Conservation (phyloP, 2,888 invertebrate genomes). For the Melolontha melolontha region DNA sequence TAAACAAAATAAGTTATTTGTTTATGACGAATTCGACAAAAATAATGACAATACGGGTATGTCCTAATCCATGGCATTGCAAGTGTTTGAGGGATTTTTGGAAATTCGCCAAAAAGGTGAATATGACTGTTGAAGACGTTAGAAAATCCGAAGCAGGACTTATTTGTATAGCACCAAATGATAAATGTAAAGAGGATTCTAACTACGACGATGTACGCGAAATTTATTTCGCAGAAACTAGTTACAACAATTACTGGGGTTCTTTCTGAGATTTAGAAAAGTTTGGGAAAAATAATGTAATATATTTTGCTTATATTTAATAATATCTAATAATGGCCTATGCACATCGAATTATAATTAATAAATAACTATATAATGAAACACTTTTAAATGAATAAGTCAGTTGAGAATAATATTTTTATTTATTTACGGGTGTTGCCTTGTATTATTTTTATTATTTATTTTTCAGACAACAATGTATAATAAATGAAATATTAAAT, state of each 20-base stretch:
- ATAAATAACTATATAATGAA: no score
- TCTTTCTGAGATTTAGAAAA: background rate
- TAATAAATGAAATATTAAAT: no score
- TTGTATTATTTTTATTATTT: no score
- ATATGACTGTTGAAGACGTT: constrained; percentile 1
- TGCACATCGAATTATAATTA: no score
- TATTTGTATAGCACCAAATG: background rate
- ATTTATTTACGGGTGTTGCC: no score
- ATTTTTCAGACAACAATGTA: no score
- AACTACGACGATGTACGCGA: constrained; percentile 7
- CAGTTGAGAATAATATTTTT: no score
- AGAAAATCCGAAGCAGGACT: background rate
- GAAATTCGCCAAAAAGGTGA: background rate
- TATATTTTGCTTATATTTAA: no score
- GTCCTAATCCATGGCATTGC: constrained; percentile 21
- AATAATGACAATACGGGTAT: background rate
- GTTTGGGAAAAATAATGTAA: background rate
- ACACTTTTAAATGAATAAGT: no score
- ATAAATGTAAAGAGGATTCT: constrained; percentile 4
- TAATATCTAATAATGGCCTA: no score
- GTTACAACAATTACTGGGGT: constrained; percentile 1
- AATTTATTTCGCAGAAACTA: background rate
- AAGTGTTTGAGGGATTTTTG: constrained; percentile 12
- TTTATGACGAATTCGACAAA: constrained; percentile 7
- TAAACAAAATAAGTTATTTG: constrained; percentile 19